Percentiles rank a stretch among this genome's conserved stretches.
These are phyloP conservation scores for Tachystola acroxantha DNA, from an alignment of 2,888 invertebrate species.

Conservation along the genomic window DNA sequence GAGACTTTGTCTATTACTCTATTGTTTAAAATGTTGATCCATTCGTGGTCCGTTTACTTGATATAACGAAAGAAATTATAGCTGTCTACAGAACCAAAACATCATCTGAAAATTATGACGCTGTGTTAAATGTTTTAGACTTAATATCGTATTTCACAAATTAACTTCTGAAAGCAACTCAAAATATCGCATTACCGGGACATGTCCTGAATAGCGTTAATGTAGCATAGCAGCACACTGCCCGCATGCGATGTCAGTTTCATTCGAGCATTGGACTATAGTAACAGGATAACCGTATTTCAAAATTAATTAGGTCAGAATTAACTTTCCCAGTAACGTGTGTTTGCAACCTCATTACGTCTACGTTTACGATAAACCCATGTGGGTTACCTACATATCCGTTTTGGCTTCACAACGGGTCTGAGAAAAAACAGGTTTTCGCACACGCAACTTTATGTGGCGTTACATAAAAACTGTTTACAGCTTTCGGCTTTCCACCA, in stretches of 20 bases:
- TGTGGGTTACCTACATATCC: slow-evolving; percentile 18
- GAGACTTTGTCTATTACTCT: no score
- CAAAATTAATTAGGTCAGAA: slow-evolving; percentile 42
- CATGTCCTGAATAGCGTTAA: slow-evolving; percentile 9
- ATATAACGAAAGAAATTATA: no score
- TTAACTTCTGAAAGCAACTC: background rate
- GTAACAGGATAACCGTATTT: slow-evolving; percentile 58
- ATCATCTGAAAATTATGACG: no score
- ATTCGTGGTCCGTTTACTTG: no score
- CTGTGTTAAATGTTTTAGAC: no score
- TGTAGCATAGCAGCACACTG: slow-evolving; percentile 12
- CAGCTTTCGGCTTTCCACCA: slow-evolving; percentile 10
- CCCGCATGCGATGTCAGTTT: slow-evolving; percentile 15
- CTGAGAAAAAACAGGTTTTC: slow-evolving; percentile 8
- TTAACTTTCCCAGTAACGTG: slow-evolving; percentile 39
- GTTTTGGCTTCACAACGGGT: slow-evolving; percentile 8
- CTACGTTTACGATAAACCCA: slow-evolving; percentile 10
- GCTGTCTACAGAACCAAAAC: no score
- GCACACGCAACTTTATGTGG: slow-evolving; percentile 6
- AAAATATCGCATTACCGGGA: slow-evolving; percentile 13
- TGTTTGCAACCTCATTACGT: slow-evolving; percentile 44
- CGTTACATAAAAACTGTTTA: slow-evolving; percentile 13
- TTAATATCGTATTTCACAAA: slow-evolving; percentile 3
- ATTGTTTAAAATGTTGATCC: no score
- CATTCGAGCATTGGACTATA: slow-evolving; percentile 11